Percentiles rank a stretch among this genome's conserved stretches.
Evolutionary conservation across 2,888 invertebrate species (phyloP).

Genomic region (Halocaridina rubra): DNA sequence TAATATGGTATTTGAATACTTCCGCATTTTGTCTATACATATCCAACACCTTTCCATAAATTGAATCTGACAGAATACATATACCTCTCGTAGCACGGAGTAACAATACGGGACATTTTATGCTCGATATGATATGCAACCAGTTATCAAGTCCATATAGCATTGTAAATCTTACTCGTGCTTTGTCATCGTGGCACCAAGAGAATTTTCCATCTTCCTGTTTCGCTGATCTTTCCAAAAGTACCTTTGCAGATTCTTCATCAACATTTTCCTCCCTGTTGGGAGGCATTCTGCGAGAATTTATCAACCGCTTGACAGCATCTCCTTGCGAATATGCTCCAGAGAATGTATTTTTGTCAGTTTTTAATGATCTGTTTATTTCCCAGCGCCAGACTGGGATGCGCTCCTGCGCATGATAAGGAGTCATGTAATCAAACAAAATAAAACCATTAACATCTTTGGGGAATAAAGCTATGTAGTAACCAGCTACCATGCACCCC

Average conservation of each 20-base stretch:
- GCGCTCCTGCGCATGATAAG: neutral
- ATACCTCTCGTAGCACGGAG: slow-evolving; percentile 15
- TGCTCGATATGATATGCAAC: neutral
- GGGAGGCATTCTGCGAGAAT: neutral
- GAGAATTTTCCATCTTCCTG: slow-evolving; percentile 17
- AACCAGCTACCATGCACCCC: slow-evolving; percentile 67
- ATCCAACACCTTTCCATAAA: neutral
- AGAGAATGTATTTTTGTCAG: neutral
- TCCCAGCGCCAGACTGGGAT: neutral
- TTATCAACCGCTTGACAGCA: neutral
- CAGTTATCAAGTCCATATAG: neutral
- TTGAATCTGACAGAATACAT: neutral
- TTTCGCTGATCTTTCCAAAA: slow-evolving; percentile 7
- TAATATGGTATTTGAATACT: neutral
- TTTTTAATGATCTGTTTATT: neutral
- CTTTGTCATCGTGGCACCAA: slow-evolving; percentile 31
- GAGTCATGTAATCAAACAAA: neutral
- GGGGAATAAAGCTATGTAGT: slow-evolving; percentile 54
- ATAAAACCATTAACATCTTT: slow-evolving; percentile 17
- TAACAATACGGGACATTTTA: slow-evolving; percentile 28
- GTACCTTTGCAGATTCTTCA: slow-evolving; percentile 19
- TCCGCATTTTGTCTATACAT: slow-evolving; percentile 4
- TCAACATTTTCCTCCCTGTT: slow-evolving; percentile 1
- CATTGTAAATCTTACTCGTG: neutral
- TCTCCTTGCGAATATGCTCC: neutral